Evolutionary conservation across 2,797 vertebrate genomes (phyloP).

Genomic region (Enteromius anoplus): DNA sequence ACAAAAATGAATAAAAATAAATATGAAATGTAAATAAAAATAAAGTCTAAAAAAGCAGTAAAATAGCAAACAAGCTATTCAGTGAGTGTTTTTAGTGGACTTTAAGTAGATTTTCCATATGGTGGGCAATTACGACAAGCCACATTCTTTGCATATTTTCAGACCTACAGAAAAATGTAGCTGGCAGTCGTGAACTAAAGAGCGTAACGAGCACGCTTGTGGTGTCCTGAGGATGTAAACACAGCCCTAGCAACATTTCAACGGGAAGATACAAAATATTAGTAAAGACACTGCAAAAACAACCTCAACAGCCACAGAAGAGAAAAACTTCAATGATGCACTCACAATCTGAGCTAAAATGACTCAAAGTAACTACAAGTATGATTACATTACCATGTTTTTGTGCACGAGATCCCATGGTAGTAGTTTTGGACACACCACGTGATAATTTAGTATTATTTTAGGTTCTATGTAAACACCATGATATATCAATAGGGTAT

Average conservation of each 20-base stretch:
- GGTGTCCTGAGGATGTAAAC: conserved; percentile 29
- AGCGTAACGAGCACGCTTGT: neutral
- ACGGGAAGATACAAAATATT: conserved; percentile 18
- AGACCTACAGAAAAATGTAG: conserved; percentile 54
- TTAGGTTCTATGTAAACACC: neutral
- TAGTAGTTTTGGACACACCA: neutral
- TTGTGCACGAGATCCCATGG: neutral
- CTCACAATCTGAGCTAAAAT: neutral
- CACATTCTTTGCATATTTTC: conserved; percentile 61
- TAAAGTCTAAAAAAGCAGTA: too few species aligned
- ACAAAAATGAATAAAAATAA: neutral
- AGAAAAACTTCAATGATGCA: neutral
- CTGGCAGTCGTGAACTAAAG: conserved; percentile 8
- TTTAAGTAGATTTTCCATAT: conserved; percentile 76
- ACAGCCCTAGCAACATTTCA: conserved; percentile 31
- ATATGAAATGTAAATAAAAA: too few species aligned
- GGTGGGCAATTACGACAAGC: conserved; percentile 61
- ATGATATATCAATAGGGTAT: neutral
- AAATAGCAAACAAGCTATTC: neutral
- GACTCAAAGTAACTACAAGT: neutral
- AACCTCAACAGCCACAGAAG: neutral
- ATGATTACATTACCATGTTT: neutral
- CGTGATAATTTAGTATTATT: neutral
- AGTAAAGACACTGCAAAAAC: neutral
- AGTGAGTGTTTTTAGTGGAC: conserved; percentile 60